Evolutionary conservation across 2,888 invertebrate genomes (phyloP).

Genomic region (Palloptera scutellata): DNA sequence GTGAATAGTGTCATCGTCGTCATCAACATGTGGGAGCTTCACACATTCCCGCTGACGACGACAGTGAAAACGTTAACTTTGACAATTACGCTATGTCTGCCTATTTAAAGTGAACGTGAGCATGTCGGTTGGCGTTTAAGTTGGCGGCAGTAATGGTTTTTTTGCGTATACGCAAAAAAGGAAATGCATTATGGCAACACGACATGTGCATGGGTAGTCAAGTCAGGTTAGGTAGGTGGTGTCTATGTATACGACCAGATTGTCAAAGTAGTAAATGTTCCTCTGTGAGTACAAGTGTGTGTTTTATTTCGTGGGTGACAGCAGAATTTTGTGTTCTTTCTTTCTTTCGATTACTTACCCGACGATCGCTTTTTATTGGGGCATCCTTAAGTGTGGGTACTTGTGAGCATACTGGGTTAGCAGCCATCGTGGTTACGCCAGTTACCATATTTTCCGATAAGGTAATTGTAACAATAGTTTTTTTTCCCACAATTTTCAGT

Average conservation of each 20-base stretch:
- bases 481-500: conserved; percentile 4
- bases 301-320: too few species aligned
- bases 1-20: too few species aligned
- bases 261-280: too few species aligned
- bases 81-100: neutral
- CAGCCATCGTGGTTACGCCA: conserved; percentile 60
- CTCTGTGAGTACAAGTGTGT: too few species aligned
- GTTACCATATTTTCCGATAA: conserved; percentile 57
- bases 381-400: conserved; percentile 51
- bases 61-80: neutral
- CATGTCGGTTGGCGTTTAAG: conserved; percentile 16
- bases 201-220: neutral
- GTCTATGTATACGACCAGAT: too few species aligned
- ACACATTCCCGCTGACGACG: conserved; percentile 27
- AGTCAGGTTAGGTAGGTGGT: neutral
- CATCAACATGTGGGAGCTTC: conserved; percentile 46
- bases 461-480: conserved; percentile 20
- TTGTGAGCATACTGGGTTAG: conserved; percentile 57
- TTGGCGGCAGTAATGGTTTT: neutral
- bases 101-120: conserved; percentile 9
- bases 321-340: too few species aligned
- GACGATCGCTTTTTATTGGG: conserved; percentile 61
- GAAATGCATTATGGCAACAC: conserved; percentile 49
- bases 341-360: conserved; percentile 54
- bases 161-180: conserved; percentile 48